phyloP scores from a whole-genome alignment of 1,140 invertebrate genomes.

The Platyscapa corneri region DNA sequence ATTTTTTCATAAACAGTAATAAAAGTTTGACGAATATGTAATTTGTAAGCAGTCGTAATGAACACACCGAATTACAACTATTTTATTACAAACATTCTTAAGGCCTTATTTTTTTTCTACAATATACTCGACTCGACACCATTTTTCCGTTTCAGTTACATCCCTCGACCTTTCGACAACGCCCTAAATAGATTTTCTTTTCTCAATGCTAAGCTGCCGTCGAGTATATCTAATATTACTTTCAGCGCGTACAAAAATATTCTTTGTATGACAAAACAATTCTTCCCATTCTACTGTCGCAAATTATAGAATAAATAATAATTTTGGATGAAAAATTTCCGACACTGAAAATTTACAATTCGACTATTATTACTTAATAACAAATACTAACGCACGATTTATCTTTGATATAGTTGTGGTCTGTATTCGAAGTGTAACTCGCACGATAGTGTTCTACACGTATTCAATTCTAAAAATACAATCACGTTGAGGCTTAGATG shows the following conservation, averaged over 20 bases:
- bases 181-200: slow-evolving; percentile 30
- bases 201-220: slow-evolving; percentile 21
- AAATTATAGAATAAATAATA: no score
- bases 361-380: neutral
- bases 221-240: neutral
- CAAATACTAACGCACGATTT: neutral
- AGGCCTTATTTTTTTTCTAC: slow-evolving; percentile 42
- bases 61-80: neutral
- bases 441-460: neutral
- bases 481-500: neutral
- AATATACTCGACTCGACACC: slow-evolving; percentile 49
- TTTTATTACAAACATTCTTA: neutral
- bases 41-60: neutral
- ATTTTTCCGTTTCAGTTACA: slow-evolving; percentile 52
- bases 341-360: neutral
- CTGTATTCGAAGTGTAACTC: neutral
- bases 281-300: no score
- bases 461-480: neutral
- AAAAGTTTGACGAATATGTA: no score
- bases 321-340: neutral
- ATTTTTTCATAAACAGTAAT: neutral
- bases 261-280: no score
- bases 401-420: neutral
- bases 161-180: slow-evolving; percentile 33
- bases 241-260: slow-evolving; percentile 19